Evolutionary conservation across 2,797 vertebrate species (phyloP).

Genomic region (Sebastes minor): DNA sequence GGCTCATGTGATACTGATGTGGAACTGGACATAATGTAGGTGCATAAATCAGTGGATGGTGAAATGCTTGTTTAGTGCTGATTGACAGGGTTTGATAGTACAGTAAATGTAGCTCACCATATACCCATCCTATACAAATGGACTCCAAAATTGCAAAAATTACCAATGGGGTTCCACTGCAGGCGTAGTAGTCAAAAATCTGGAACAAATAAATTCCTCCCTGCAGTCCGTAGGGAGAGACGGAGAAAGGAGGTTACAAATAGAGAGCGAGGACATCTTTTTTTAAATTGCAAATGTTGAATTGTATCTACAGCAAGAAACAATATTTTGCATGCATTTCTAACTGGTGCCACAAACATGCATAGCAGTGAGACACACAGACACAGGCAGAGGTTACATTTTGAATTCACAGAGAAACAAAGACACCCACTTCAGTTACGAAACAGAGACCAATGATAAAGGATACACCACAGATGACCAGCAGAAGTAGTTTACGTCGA

Average conservation of each 20-base stretch:
- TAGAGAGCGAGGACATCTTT: neutral
- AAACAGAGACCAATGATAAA: constrained; percentile 86
- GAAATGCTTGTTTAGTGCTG: neutral
- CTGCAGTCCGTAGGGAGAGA: neutral
- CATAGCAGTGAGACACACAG: neutral
- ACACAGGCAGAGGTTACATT: neutral
- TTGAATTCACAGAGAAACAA: neutral
- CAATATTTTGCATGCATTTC: neutral
- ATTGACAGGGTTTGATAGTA: neutral
- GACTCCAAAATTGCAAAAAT: constrained; percentile 20
- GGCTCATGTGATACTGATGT: neutral
- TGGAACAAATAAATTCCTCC: constrained; percentile 46
- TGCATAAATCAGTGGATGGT: neutral
- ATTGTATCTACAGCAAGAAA: neutral
- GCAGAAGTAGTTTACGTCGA: constrained; percentile 86
- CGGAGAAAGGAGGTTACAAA: neutral
- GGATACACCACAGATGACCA: constrained; percentile 75
- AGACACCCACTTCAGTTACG: constrained; percentile 65
- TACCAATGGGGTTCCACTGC: constrained; percentile 28
- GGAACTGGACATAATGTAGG: too few relatives aligned
- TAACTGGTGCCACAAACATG: neutral
- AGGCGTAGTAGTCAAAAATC: constrained; percentile 12
- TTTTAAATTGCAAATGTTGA: neutral
- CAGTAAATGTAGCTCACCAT: constrained; percentile 1
- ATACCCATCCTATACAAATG: constrained; percentile 36